Conservation (phyloP, 2,113 vertebrate species). For the Limnothrissa miodon region DNA sequence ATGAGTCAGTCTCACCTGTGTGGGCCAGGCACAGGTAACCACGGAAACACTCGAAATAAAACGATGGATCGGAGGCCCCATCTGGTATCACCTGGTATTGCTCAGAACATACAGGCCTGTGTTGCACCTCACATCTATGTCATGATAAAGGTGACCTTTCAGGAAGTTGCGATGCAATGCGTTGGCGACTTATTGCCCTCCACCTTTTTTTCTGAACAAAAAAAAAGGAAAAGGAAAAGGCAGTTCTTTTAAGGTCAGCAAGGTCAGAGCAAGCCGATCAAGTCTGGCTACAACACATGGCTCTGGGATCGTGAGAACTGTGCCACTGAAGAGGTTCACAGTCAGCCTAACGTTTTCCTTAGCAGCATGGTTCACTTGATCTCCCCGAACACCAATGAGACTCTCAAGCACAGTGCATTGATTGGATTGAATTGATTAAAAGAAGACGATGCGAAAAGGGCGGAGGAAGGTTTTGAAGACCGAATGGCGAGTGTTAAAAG, state of each 20-base stretch:
- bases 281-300: constrained; percentile 49
- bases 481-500: neutral
- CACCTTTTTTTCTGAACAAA: neutral
- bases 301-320: constrained; percentile 29
- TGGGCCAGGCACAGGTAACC: neutral
- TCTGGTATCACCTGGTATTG: constrained; percentile 48
- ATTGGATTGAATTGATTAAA: constrained; percentile 8
- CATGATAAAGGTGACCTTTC: neutral
- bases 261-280: constrained; percentile 40
- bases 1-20: constrained; percentile 8
- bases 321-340: constrained; percentile 6
- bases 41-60: neutral
- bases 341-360: neutral
- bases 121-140: constrained; percentile 38
- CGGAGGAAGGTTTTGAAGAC: neutral
- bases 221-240: constrained; percentile 37
- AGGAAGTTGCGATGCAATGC: neutral
- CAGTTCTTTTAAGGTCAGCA: constrained; percentile 47
- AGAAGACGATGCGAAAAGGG: neutral
- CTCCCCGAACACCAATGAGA: neutral
- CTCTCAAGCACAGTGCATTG: constrained; percentile 6
- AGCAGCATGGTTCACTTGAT: neutral
- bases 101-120: constrained; percentile 52
- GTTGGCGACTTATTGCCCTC: constrained; percentile 26
- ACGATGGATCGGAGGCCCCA: constrained; percentile 38